Base-by-base conservation (phyloP, 2,113 vertebrate species). In the Notiomystis cincta region DNA sequence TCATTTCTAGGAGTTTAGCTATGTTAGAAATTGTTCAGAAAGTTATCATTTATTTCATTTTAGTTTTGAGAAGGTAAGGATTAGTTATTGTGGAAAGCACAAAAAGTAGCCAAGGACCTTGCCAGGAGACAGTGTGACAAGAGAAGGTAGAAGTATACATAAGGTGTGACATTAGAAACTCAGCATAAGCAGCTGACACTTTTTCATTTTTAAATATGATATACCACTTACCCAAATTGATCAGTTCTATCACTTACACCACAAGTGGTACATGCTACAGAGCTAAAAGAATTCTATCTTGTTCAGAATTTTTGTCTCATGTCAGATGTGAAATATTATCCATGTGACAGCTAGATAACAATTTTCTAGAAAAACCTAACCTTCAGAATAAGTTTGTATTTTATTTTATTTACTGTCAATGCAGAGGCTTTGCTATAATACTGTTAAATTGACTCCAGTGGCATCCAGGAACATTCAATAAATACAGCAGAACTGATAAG, bases 271-370 rank as follows among this genome's bases (percentile, higher is more conserved):
- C 18, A 2, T 67, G 61, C 37, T 47, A 42, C 22, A 90, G 12
- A 78, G 61, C 27, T 65, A 70, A 31, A 85, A 38, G 15, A 66
- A 79, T 56, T 70, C 31, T 28, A 2, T 4, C 21, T 69, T 62
- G 18, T 58, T 81, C 22, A 70, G 31, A 69, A 38, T 30, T 87
- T 62, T 65, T 56, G 18, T 21, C 54, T 82, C 37, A 5, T 6
- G 3, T 33, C 58, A 88, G 11, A 56, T n/a, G 11, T 60, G 33
- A 61, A 73, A 77, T 42, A 40, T 25, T 38, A 70, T 24, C 28
- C 48, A 70, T 35, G 21, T 0, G 0, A 65, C 50, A 69, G 60
- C 18, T 65, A 21, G 21, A 2, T 30, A 79, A 57, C 16, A 66
- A 50, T 30, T 27, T 80, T 51, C n/a, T 51, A 80, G n/a, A 24